Evolutionary conservation across 2,113 vertebrate genomes (phyloP).

Genomic region (Hypocryptadius cinnamomeus): DNA sequence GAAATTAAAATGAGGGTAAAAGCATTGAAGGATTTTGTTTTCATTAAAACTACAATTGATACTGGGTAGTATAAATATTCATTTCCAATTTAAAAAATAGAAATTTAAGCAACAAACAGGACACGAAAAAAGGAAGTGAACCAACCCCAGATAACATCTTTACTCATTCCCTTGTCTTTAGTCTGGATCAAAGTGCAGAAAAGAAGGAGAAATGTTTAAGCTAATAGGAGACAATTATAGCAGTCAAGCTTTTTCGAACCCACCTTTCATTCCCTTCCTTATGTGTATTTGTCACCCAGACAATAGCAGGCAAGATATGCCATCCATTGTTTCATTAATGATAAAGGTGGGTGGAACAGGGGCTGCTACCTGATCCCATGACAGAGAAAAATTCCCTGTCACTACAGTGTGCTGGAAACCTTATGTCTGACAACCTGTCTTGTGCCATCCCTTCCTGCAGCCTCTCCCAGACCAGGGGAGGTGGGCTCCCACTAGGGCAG

Average conservation of each 20-base stretch:
- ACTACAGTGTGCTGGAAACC: not conserved
- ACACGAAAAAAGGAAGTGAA: not conserved
- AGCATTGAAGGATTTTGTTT: not conserved
- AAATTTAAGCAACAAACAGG: not conserved
- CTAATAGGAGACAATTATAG: slow-evolving; percentile 44
- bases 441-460: not conserved
- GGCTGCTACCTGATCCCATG: not conserved
- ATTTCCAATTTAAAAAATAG: not conserved
- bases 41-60: not conserved
- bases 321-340: not conserved
- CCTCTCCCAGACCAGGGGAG: not conserved
- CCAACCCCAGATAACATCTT: not conserved
- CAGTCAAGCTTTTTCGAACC: slow-evolving; percentile 28
- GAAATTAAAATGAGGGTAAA: not conserved
- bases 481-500: not conserved
- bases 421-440: not conserved
- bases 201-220: slow-evolving; percentile 1
- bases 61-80: not conserved
- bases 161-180: not conserved
- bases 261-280: not conserved
- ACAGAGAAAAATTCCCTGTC: not conserved
- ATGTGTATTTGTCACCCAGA: slow-evolving; percentile 2
- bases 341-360: not conserved
- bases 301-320: not conserved
- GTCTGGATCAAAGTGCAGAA: not conserved